Conservation (phyloP, 1,140 invertebrate genomes). For the Temnothorax longispinosus region DNA sequence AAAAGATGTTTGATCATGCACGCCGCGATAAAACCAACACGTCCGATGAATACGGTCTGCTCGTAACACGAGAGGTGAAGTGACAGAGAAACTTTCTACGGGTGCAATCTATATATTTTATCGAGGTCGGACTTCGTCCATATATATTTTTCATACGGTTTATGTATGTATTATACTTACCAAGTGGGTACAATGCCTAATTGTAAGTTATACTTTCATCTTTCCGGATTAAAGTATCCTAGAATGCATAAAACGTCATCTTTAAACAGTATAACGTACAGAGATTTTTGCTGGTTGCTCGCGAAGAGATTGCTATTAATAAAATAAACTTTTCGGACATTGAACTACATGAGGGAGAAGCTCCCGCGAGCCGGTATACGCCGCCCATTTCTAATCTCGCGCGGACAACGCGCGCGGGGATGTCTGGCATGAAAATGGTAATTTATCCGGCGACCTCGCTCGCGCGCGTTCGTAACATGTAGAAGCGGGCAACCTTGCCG, state of each 20-base stretch:
- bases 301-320: slow-evolving; percentile 45
- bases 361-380: not conserved
- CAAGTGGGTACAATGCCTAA: not conserved
- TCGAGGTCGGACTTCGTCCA: not conserved
- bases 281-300: not conserved
- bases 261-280: slow-evolving; percentile 10
- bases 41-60: not conserved
- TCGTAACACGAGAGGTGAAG: not conserved
- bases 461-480: slow-evolving; percentile 45
- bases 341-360: not conserved
- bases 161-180: not conserved
- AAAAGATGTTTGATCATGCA: not conserved
- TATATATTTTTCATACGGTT: not conserved
- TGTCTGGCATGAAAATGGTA: slow-evolving; percentile 53
- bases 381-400: slow-evolving; percentile 54
- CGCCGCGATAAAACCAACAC: slow-evolving; percentile 20
- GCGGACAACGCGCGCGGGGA: slow-evolving; percentile 40
- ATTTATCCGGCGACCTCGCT: slow-evolving; percentile 48
- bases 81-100: not conserved
- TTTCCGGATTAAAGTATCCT: not conserved
- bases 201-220: not conserved
- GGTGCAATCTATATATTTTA: slow-evolving; percentile 7
- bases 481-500: slow-evolving; percentile 55
- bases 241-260: not conserved
- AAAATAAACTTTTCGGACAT: slow-evolving; percentile 42